Percentiles rank a stretch among this genome's conserved stretches.
These are phyloP conservation scores for Phoenicopterus ruber DNA, from an alignment of 2,113 vertebrate genomes.

Conservation along the genomic window DNA sequence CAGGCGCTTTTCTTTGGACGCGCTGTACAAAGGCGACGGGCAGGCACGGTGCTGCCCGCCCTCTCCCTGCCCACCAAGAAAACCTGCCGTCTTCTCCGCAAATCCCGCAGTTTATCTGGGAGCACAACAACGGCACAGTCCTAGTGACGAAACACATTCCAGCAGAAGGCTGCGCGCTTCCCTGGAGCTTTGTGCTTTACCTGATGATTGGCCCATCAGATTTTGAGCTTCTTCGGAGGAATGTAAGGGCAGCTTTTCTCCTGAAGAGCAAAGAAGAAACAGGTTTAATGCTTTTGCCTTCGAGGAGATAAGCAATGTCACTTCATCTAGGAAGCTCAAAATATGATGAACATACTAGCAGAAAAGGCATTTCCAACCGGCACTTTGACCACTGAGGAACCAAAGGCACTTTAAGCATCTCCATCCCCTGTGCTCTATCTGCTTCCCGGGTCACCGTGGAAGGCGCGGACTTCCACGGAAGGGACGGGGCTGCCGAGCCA, in stretches of 20 bases:
- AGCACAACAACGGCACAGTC: neutral
- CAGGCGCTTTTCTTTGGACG: neutral
- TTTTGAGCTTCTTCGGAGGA: conserved; percentile 88
- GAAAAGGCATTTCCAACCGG: conserved; percentile 24
- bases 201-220: conserved; percentile 85
- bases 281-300: conserved; percentile 82
- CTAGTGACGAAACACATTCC: neutral
- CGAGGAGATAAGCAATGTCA: conserved; percentile 81
- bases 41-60: neutral
- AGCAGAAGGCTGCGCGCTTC: conserved; percentile 23
- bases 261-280: conserved; percentile 86
- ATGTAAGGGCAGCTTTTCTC: conserved; percentile 88
- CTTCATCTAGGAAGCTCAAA: conserved; percentile 84
- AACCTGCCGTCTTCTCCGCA: neutral
- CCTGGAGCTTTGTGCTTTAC: conserved; percentile 71
- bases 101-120: neutral
- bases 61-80: neutral
- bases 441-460: neutral
- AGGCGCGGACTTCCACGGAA: neutral
- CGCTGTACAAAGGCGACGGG: neutral
- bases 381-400: neutral
- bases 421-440: neutral
- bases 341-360: conserved; percentile 72
- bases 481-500: neutral
- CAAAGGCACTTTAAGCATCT: neutral